Evolutionary conservation across 1,140 invertebrate genomes (phyloP).

Genomic region (Brachionus manjavacas): DNA sequence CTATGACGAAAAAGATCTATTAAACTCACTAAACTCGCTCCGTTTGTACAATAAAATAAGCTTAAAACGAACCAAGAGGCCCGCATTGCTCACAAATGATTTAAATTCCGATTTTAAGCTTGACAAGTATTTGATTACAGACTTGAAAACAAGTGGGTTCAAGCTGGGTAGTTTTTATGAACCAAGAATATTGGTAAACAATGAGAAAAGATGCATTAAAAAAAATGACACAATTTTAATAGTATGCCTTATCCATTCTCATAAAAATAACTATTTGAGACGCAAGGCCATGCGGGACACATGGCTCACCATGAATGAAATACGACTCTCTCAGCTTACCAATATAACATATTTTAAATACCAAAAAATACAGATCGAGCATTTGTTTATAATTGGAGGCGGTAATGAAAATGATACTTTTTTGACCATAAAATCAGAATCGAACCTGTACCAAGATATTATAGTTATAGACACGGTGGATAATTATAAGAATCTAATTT

Average conservation of each 20-base stretch:
- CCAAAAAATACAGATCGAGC: slow-evolving; percentile 43
- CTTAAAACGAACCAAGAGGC: not conserved
- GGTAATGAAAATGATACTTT: slow-evolving; percentile 57
- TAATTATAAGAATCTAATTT: slow-evolving; percentile 76
- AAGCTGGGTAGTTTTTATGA: not conserved
- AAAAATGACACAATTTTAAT: slow-evolving; percentile 4
- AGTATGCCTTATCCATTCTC: slow-evolving; percentile 43
- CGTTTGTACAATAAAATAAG: not conserved
- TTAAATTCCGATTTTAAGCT: not conserved
- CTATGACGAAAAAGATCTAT: not conserved
- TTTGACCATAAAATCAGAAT: slow-evolving; percentile 62
- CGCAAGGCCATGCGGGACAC: slow-evolving; percentile 51
- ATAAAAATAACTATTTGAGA: slow-evolving; percentile 45
- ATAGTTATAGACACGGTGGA: slow-evolving; percentile 74
- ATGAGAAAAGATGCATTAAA: not conserved
- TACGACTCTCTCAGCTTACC: slow-evolving; percentile 49
- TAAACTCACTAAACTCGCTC: not conserved
- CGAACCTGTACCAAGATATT: slow-evolving; percentile 64
- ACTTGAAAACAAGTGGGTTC: not conserved
- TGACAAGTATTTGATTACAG: not conserved
- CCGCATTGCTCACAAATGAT: not conserved
- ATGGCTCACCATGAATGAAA: slow-evolving; percentile 53
- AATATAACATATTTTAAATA: slow-evolving; percentile 43
- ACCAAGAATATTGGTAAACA: not conserved
- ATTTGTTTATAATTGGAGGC: slow-evolving; percentile 68